phyloP scores from a whole-genome alignment of 2,888 invertebrate genomes.

The Carterocephalus palaemon region DNA sequence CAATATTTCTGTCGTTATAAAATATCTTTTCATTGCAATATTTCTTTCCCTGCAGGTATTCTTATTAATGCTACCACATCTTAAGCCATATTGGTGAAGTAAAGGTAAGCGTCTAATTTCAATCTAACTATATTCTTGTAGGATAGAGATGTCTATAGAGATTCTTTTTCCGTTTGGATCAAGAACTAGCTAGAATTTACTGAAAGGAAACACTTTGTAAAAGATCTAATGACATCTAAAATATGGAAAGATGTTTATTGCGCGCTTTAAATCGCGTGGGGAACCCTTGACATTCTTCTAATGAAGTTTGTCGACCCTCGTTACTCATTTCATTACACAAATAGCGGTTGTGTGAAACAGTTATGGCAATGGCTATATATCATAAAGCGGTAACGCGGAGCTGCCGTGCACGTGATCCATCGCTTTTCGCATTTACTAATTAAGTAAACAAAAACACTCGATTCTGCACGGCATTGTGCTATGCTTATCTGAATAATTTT shows the following conservation, averaged over 20 bases:
- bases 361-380: neutral
- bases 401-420: constrained; percentile 9
- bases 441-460: constrained; percentile 9
- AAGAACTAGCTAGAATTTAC: too few species aligned
- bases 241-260: neutral
- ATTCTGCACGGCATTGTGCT: too few species aligned
- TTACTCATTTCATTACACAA: neutral
- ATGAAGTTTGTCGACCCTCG: constrained; percentile 10
- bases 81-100: neutral
- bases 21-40: too few species aligned
- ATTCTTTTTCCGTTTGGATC: too few species aligned
- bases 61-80: neutral
- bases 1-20: too few species aligned
- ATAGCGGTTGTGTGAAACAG: neutral
- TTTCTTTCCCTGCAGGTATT: constrained; percentile 2
- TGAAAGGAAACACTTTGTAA: too few species aligned
- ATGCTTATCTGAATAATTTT: too few species aligned
- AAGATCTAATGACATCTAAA: too few species aligned
- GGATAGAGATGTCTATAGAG: too few species aligned
- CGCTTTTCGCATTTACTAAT: too few species aligned
- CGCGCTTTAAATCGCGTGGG: constrained; percentile 5
- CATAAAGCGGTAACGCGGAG: constrained; percentile 2
- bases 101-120: constrained; percentile 6
- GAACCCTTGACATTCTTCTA: constrained; percentile 4
- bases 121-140: too few species aligned